Evolutionary conservation across 1,140 invertebrate genomes (phyloP).

Genomic region (Latrodectus geometricus): DNA sequence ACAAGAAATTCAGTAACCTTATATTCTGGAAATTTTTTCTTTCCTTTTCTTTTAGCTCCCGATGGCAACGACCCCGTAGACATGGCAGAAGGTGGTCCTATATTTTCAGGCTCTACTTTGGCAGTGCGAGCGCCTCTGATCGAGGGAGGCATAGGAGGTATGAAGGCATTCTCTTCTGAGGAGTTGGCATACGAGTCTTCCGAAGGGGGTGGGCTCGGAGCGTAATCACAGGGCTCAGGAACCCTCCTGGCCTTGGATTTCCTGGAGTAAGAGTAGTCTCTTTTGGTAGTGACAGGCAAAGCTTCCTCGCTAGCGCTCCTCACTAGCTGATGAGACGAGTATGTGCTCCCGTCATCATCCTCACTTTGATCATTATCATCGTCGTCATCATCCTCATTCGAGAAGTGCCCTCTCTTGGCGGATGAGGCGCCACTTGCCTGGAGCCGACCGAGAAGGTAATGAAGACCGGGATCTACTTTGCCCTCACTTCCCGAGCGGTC

Average conservation of each 20-base stretch:
- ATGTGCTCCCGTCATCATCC: slow-evolving; percentile 66
- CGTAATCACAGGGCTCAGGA: slow-evolving; percentile 63
- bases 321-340: slow-evolving; percentile 92
- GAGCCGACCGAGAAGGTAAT: slow-evolving; percentile 54
- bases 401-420: slow-evolving; percentile 34
- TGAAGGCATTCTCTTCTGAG: slow-evolving; percentile 64
- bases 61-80: slow-evolving; percentile 48
- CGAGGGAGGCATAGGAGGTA: slow-evolving; percentile 51
- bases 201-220: slow-evolving; percentile 63
- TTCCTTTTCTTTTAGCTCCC: slow-evolving; percentile 55
- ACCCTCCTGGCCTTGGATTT: slow-evolving; percentile 56
- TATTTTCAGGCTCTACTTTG: slow-evolving; percentile 34
- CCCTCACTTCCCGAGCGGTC: slow-evolving; percentile 70
- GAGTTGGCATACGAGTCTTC: slow-evolving; percentile 65
- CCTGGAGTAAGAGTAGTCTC: slow-evolving; percentile 50
- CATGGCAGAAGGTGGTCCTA: slow-evolving; percentile 35
- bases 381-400: slow-evolving; percentile 49
- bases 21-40: slow-evolving; percentile 63
- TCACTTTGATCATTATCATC: slow-evolving; percentile 20
- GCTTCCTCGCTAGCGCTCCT: slow-evolving; percentile 90
- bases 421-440: slow-evolving; percentile 51
- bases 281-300: slow-evolving; percentile 74
- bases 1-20: slow-evolving; percentile 28
- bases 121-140: slow-evolving; percentile 24
- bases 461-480: slow-evolving; percentile 47